phyloP scores from a whole-genome alignment of 2,797 vertebrate species.

The Oryzias sinensis region DNA sequence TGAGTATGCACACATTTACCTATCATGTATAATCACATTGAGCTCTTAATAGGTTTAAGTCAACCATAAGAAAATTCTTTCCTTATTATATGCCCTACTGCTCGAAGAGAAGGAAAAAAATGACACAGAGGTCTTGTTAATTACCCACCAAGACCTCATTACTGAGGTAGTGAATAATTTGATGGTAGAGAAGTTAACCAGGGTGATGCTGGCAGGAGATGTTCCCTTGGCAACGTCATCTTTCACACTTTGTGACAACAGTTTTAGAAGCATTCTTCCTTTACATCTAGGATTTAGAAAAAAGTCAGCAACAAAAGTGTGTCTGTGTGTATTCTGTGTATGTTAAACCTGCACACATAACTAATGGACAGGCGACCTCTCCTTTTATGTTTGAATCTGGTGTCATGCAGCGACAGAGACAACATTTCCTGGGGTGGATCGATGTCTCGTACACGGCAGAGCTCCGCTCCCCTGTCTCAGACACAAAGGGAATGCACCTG shows the following conservation, averaged over 20 bases:
- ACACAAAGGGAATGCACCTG: constrained; percentile 67
- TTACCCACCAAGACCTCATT: constrained; percentile 49
- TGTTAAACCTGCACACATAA: not conserved
- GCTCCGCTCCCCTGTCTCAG: constrained; percentile 54
- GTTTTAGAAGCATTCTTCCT: constrained; percentile 1
- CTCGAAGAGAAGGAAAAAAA: constrained; percentile 20
- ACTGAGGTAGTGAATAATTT: constrained; percentile 50
- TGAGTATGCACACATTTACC: constrained; percentile 2
- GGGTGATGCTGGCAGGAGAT: constrained; percentile 37
- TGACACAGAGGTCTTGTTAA: constrained; percentile 36
- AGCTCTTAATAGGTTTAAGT: constrained; percentile 11
- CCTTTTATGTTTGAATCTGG: constrained; percentile 49
- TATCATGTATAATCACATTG: constrained; percentile 3
- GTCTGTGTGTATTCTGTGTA: not conserved
- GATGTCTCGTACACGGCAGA: constrained; percentile 50
- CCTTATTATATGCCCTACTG: constrained; percentile 15
- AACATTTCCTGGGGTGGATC: constrained; percentile 60
- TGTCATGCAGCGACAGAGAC: constrained; percentile 61
- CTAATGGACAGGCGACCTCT: constrained; percentile 59
- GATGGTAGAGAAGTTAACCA: constrained; percentile 31
- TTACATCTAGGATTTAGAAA: too few relatives aligned
- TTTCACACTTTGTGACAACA: constrained; percentile 12
- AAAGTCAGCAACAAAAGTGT: not conserved
- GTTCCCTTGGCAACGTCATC: constrained; percentile 44
- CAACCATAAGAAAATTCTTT: constrained; percentile 8